Evolutionary conservation across 2,888 invertebrate genomes (phyloP), one percentile per base, ranked within the genome.

Genomic region (Tigriopus californicus): DNA sequence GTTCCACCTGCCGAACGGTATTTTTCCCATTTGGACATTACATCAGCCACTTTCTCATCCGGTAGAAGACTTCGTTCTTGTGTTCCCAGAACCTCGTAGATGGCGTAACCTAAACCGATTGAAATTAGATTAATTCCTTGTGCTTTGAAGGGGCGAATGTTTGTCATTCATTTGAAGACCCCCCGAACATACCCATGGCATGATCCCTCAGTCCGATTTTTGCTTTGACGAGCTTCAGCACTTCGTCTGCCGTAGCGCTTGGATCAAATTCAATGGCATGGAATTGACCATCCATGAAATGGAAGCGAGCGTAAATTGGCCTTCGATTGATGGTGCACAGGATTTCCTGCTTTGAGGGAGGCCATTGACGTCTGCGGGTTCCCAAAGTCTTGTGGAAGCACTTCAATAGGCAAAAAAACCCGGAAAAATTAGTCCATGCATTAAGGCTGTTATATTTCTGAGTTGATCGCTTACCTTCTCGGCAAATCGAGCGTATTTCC

Each of bases 191-290:
- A 41, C 25, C 58, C 49, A 41, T 41, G 10, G 85, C 85, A 59
- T 80, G 76, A 60, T 83, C 80, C 61, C 79, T 78, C 61, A 90
- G 79, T 0, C 92, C 92, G 66, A 94, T 88, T 75, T 91, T 92
- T 65, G 82, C 82, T 65, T 88, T 79, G 49, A 94, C 82, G 68
- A 85, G 81, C 67, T 84, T 81, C 69, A 91, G 81, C 1, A 92
- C 85, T 68, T 92, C 90, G 66, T 81, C 80, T 3, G 90, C 85
- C 0, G 90, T 89, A 52, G 91, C 87, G 40, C 89, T 89, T 0
- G 92, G 89, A 68, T 92, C 89, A 73, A 94, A 94, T 72, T 92
- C 92, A 0, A 94, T 81, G 0, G 90, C 87, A 71, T 92, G 87
- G 69, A 90, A 91, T 68, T 91, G 90, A 1, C 91, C 91, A 70